Evolutionary conservation across 1,140 invertebrate species (phyloP).

Genomic region (Penaeus indicus): DNA sequence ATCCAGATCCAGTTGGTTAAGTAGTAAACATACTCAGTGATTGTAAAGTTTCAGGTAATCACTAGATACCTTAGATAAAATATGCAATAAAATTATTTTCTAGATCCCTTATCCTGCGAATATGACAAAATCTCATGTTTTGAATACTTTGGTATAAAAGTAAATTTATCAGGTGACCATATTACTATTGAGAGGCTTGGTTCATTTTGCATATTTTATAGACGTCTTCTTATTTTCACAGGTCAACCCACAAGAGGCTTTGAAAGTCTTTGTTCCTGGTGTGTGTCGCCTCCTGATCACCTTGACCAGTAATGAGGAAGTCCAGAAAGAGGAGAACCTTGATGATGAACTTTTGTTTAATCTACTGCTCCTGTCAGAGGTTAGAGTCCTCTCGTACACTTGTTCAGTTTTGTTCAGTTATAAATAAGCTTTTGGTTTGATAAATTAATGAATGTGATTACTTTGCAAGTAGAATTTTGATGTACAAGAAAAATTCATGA

Average conservation of each 20-base stretch:
- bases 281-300: slow-evolving; percentile 77
- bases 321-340: slow-evolving; percentile 80
- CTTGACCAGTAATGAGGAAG: slow-evolving; percentile 75
- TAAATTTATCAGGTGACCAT: not conserved
- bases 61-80: no score
- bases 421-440: no score
- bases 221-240: slow-evolving; percentile 66
- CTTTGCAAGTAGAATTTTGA: no score
- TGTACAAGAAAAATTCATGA: no score
- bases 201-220: slow-evolving; percentile 57
- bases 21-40: no score
- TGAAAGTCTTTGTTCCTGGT: slow-evolving; percentile 81
- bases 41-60: no score
- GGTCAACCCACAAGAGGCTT: slow-evolving; percentile 76
- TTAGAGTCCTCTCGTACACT: slow-evolving; percentile 67
- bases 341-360: slow-evolving; percentile 86
- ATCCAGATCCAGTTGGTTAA: no score
- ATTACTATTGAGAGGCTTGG: not conserved
- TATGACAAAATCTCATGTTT: no score
- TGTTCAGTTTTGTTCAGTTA: slow-evolving; percentile 61
- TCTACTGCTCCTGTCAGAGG: slow-evolving; percentile 81
- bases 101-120: no score
- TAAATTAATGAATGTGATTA: no score
- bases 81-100: no score
- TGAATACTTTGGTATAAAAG: not conserved